Evolutionary conservation across 2,888 invertebrate genomes (phyloP).

Genomic region (Odontomyia ornata): DNA sequence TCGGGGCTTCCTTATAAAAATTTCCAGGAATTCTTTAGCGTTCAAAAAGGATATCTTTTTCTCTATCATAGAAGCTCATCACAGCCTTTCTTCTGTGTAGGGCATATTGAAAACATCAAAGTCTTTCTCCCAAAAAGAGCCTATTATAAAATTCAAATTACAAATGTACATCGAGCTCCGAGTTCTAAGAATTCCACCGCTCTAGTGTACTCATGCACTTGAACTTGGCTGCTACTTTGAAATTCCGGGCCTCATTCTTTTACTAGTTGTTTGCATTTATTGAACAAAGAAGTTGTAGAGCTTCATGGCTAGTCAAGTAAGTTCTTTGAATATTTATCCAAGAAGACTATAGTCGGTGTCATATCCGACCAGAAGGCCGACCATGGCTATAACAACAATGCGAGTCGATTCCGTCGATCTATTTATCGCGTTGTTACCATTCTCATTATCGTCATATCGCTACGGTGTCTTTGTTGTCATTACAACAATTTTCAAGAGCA

Average conservation of each 20-base stretch:
- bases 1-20: too few species aligned
- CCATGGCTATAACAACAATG: not conserved
- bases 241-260: not conserved
- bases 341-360: not conserved
- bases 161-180: too few species aligned
- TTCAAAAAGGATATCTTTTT: too few species aligned
- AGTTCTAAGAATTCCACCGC: too few species aligned
- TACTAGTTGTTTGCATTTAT: not conserved
- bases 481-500: not conserved
- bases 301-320: not conserved
- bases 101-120: too few species aligned
- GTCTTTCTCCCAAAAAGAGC: too few species aligned
- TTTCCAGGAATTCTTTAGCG: too few species aligned
- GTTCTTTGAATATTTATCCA: not conserved
- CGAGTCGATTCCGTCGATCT: not conserved
- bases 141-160: too few species aligned
- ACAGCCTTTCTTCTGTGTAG: too few species aligned
- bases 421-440: not conserved
- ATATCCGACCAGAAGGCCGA: not conserved
- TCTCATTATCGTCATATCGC: not conserved
- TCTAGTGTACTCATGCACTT: constrained; percentile 13
- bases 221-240: not conserved
- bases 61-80: too few species aligned
- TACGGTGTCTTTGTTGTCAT: not conserved
- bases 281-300: not conserved